Conservation (phyloP, 2,888 invertebrate species). For the Dendrolimus pini region DNA sequence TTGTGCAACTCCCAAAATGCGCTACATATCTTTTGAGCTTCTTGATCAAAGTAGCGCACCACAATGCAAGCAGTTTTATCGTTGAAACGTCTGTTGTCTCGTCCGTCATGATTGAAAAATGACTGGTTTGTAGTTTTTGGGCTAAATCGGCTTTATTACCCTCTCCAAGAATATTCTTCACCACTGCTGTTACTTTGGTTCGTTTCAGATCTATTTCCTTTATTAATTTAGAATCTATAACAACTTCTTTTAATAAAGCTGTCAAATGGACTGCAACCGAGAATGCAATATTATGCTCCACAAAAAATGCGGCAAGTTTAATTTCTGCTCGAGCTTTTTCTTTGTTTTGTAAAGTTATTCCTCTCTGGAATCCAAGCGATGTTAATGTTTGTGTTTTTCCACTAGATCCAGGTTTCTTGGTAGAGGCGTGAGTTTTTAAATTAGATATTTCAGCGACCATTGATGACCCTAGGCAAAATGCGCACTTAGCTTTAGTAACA, state of each 20-base stretch:
- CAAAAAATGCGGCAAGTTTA: conserved; percentile 17
- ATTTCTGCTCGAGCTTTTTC: conserved; percentile 6
- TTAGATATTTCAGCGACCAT: conserved; percentile 10
- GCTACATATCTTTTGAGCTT: conserved; percentile 10
- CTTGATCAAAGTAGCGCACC: conserved; percentile 17
- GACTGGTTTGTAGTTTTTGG: conserved; percentile 15
- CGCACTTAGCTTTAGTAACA: conserved; percentile 10
- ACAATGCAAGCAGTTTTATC: conserved; percentile 19
- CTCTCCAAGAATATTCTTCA: conserved; percentile 21
- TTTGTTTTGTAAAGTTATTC: conserved; percentile 15
- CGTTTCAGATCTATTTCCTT: conserved; percentile 18
- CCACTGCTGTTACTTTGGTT: conserved; percentile 18
- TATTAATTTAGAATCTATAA: conserved; percentile 22
- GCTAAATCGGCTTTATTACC: conserved; percentile 16
- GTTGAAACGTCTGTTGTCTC: conserved; percentile 26
- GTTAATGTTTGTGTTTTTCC: conserved; percentile 13
- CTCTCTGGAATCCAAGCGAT: conserved; percentile 13
- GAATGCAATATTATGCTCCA: conserved; percentile 25
- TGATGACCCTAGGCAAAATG: conserved; percentile 8
- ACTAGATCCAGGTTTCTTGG: conserved; percentile 13
- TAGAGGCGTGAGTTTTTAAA: conserved; percentile 8
- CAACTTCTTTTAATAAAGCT: conserved; percentile 19
- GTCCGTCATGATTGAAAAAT: conserved; percentile 23
- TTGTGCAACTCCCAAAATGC: conserved; percentile 13
- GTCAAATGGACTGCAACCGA: conserved; percentile 13